A percentile compares a stretch with the other conserved stretches of the same genome.
Evolutionary conservation across 2,888 invertebrate genomes (phyloP).

Genomic region (Limnephilus marmoratus): DNA sequence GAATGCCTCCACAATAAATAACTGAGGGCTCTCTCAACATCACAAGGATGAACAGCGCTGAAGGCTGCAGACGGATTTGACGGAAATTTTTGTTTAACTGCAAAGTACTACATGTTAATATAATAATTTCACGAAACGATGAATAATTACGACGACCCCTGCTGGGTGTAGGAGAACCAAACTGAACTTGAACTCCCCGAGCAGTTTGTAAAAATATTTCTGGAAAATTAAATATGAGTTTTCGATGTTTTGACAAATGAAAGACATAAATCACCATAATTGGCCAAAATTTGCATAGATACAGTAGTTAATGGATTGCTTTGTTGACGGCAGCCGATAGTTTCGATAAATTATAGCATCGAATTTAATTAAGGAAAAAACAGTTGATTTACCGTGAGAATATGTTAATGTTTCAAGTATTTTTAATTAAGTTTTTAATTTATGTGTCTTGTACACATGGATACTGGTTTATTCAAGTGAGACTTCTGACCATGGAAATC

Average conservation of each 20-base stretch:
- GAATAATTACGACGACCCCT: background rate
- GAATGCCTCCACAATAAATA: slow-evolving; percentile 8
- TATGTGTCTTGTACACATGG: background rate
- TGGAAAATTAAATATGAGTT: background rate
- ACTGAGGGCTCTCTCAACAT: background rate
- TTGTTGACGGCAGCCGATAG: slow-evolving; percentile 7
- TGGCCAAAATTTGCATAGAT: background rate
- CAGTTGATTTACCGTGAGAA: background rate
- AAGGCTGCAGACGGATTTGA: background rate
- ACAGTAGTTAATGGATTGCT: slow-evolving; percentile 6
- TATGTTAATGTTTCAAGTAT: background rate
- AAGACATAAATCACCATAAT: background rate
- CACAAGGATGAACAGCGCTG: background rate
- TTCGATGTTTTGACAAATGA: slow-evolving; percentile 21
- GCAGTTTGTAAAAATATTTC: background rate
- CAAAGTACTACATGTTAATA: background rate
- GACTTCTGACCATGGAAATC: background rate
- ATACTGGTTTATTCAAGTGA: background rate
- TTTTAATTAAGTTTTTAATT: background rate
- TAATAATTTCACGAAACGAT: background rate
- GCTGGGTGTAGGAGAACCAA: background rate
- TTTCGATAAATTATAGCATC: background rate
- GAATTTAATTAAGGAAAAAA: background rate
- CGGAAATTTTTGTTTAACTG: background rate
- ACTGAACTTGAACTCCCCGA: background rate